Conservation (phyloP, 2,888 invertebrate species). For the Gasteruption jaculator region DNA sequence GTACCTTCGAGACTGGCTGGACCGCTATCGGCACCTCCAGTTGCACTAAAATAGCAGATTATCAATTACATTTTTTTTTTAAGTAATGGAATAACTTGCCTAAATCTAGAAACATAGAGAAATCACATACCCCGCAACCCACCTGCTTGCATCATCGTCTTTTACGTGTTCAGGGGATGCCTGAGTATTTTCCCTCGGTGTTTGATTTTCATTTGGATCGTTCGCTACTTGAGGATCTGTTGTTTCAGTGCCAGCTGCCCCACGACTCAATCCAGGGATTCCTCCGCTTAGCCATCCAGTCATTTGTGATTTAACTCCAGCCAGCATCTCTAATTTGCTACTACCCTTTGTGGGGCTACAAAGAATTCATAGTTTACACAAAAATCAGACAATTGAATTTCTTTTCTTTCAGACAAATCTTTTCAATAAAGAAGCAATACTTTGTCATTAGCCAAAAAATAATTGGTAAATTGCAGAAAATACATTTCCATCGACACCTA, state of each 20-base stretch:
- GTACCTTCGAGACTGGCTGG: slow-evolving; percentile 74
- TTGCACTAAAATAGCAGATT: slow-evolving; percentile 61
- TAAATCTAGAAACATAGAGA: slow-evolving; percentile 12
- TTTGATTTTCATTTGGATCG: slow-evolving; percentile 44
- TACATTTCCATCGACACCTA: too few species aligned
- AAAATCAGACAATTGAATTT: too few species aligned
- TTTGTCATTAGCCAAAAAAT: too few species aligned
- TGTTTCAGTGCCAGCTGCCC: slow-evolving; percentile 49
- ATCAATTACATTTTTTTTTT: too few species aligned
- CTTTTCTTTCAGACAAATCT: too few species aligned
- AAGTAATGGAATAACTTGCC: too few species aligned
- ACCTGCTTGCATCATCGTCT: slow-evolving; percentile 79
- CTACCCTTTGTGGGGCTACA: slow-evolving; percentile 66
- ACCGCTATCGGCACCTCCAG: slow-evolving; percentile 86
- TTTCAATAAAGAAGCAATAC: too few species aligned
- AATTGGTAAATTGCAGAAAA: too few species aligned
- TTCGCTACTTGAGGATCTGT: slow-evolving; percentile 35
- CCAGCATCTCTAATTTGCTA: slow-evolving; percentile 76
- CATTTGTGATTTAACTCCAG: slow-evolving; percentile 82
- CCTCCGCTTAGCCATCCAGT: slow-evolving; percentile 79
- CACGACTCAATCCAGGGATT: slow-evolving; percentile 67
- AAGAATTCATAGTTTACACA: too few species aligned
- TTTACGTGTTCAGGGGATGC: slow-evolving; percentile 52
- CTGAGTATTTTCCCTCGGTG: slow-evolving; percentile 47
- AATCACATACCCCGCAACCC: slow-evolving; percentile 38